Base-by-base conservation (phyloP, 2,888 invertebrate genomes). In the Megalurothrips usitatus region DNA sequence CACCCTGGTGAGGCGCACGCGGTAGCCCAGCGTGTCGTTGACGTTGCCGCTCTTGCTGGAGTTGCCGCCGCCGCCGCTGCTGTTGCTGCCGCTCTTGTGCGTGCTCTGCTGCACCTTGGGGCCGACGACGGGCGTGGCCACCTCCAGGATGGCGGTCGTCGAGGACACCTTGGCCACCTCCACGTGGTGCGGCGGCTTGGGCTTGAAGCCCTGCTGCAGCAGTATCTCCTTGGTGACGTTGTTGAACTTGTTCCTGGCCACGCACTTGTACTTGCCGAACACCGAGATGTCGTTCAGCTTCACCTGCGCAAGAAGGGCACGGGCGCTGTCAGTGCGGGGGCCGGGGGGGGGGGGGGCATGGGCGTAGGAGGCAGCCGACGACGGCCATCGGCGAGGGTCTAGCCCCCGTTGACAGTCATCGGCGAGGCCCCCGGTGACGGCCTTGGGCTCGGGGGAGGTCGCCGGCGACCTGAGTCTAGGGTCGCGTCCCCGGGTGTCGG, bases 181-280 rank as follows among this genome's bases (percentile, higher is more conserved):
- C 12, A 84, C 81, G 0, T 80, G 78, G 47, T 80, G 81, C 8
- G 91, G 91, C 0, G 88, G 86, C 6, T 88, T 87, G 0, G 91
- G 91, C 84, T 90, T 89, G 0, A 86, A 86, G 23, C 91, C 91
- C 84, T 89, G 87, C 80, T 88, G 87, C 79, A 92, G 85, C 1
- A 86, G 87, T 81, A 90, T 89, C 23, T 86, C 86, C 26, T 89
- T 88, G 81, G 85, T 85, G 80, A 85, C 84, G 79, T 83, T 83
- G 0, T 84, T 84, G 17, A 83, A 80, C 2, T 79, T 49, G 80
- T 84, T 84, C 49, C 79, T 80, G 9, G 84, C 84, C 80, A 83
- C 79, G 78, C 84, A 84, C 79, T 83, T 81, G 80, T 84, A 84
- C n/a, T 82, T 81, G 12, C 84, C 84, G 82, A 89, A 89, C 11